Conservation (phyloP, 2,888 invertebrate genomes). For the Thyatira batis region DNA sequence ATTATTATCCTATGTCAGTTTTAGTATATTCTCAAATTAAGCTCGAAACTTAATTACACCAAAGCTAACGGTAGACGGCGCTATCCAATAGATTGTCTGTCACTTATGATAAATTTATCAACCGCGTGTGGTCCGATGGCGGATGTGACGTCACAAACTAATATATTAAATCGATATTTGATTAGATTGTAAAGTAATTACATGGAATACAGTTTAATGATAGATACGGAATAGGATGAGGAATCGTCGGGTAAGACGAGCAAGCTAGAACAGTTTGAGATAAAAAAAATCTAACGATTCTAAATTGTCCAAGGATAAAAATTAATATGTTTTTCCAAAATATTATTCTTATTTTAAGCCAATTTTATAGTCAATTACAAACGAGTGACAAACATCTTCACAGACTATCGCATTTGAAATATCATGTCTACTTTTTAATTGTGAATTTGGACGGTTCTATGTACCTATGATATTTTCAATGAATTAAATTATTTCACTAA, state of each 20-base stretch:
- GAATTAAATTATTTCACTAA: too few relatives aligned
- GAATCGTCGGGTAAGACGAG: background rate
- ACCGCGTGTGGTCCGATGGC: conserved; percentile 48
- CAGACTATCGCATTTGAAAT: too few relatives aligned
- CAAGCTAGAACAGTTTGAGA: background rate
- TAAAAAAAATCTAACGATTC: background rate
- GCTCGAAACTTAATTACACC: background rate
- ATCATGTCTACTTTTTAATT: too few relatives aligned
- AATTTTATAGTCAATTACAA: too few relatives aligned
- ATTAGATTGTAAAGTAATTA: conserved; percentile 42
- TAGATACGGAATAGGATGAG: conserved; percentile 5
- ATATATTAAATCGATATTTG: conserved; percentile 49
- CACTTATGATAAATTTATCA: conserved; percentile 48
- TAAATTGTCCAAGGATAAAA: too few relatives aligned
- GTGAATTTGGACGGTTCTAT: too few relatives aligned
- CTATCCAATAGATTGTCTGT: conserved; percentile 34
- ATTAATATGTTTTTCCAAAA: too few relatives aligned
- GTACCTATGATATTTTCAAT: too few relatives aligned
- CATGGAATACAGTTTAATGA: conserved; percentile 23
- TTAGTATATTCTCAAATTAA: background rate
- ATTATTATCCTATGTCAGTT: too few relatives aligned
- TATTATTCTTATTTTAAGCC: too few relatives aligned
- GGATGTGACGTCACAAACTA: conserved; percentile 13
- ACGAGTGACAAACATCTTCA: too few relatives aligned
- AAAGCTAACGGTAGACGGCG: background rate